Conservation (phyloP, 1,140 invertebrate genomes). For the Anthonomus grandis region DNA sequence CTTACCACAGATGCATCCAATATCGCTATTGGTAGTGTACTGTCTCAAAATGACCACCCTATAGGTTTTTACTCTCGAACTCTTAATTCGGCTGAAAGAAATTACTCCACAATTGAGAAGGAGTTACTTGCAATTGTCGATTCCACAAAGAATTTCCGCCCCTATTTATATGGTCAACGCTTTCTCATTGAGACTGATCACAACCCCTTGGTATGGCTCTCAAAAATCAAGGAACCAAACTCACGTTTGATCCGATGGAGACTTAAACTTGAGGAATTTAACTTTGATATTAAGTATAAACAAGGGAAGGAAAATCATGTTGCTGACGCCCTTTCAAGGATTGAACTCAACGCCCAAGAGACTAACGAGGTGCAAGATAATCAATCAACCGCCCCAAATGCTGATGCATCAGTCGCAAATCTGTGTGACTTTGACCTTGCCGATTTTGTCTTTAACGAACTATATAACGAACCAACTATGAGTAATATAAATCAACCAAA, state of each 20-base stretch:
- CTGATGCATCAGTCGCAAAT: conserved; percentile 1
- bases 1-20: conserved; percentile 47
- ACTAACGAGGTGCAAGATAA: not conserved
- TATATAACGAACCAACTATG: not conserved
- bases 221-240: conserved; percentile 47
- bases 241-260: conserved; percentile 51
- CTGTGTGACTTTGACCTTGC: not conserved
- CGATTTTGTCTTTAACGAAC: not conserved
- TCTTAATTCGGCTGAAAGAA: conserved; percentile 36
- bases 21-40: conserved; percentile 42
- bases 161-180: conserved; percentile 32
- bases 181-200: conserved; percentile 33
- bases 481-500: too few relatives aligned
- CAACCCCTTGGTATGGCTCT: conserved; percentile 39
- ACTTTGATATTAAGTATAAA: conserved; percentile 45
- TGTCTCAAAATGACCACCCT: conserved; percentile 44
- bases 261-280: conserved; percentile 44
- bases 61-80: conserved; percentile 42
- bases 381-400: conserved; percentile 28
- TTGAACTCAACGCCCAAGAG: too few relatives aligned
- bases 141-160: conserved; percentile 32
- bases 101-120: conserved; percentile 41
- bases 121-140: conserved; percentile 36
- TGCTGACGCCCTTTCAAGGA: conserved; percentile 12
- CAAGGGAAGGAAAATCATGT: conserved; percentile 16